These are phyloP conservation scores for Caenorhabditis sulstoni DNA, from an alignment of 2,888 invertebrate genomes.

Conservation along the genomic window DNA sequence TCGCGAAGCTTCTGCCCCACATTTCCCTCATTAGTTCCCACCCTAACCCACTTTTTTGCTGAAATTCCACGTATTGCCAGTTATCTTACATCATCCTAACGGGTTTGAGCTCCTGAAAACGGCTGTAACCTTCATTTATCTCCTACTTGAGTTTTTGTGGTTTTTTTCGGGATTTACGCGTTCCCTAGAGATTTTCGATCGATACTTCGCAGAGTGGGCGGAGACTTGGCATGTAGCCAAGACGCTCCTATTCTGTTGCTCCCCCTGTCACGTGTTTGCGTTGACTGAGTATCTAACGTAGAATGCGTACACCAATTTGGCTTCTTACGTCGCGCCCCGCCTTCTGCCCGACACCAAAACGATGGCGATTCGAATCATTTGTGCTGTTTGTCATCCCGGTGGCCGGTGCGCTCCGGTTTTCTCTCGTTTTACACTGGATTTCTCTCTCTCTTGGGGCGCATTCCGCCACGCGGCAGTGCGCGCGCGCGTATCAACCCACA, in stretches of 20 bases:
- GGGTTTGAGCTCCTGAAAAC: neutral
- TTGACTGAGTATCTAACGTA: conserved; percentile 50
- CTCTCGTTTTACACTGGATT: conserved; percentile 2
- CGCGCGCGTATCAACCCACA: neutral
- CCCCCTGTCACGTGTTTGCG: conserved; percentile 13
- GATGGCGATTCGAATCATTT: conserved; percentile 31
- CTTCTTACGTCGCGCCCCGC: conserved; percentile 28
- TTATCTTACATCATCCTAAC: neutral
- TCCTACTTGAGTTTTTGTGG: neutral
- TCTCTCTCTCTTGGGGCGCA: neutral
- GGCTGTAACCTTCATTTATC: neutral
- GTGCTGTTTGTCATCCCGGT: conserved; percentile 40
- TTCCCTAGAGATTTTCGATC: neutral
- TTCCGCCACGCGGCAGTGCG: conserved; percentile 18
- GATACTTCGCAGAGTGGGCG: conserved; percentile 31
- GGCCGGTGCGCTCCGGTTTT: conserved; percentile 35
- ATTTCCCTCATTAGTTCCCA: conserved; percentile 4
- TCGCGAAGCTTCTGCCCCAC: conserved; percentile 12
- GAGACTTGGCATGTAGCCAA: conserved; percentile 50
- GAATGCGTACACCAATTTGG: conserved; percentile 35
- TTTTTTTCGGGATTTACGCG: conserved; percentile 1
- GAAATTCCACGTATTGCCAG: conserved; percentile 16
- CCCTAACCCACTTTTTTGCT: conserved; percentile 10
- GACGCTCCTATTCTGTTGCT: conserved; percentile 10
- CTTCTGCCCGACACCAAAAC: conserved; percentile 6